phyloP scores from a whole-genome alignment of 1,140 invertebrate species.

The Babylonia areolata region DNA sequence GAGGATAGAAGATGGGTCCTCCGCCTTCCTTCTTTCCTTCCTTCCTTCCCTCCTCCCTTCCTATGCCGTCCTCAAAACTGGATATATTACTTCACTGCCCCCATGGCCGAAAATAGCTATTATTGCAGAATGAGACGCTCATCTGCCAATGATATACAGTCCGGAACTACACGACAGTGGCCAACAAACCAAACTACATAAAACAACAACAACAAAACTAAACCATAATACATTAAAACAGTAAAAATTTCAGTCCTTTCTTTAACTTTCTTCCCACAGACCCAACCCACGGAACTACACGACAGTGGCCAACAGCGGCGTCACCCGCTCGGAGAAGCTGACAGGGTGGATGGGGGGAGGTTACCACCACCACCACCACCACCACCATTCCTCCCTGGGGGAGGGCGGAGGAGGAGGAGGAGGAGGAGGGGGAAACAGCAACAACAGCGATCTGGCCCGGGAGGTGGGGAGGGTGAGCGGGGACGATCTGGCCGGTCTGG shows the following conservation, averaged over 20 bases:
- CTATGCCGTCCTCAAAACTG: too few relatives aligned
- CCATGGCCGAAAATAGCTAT: too few relatives aligned
- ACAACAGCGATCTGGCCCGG: slow-evolving; percentile 31
- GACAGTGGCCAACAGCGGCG: slow-evolving; percentile 63
- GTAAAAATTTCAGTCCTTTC: not conserved
- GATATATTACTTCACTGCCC: too few relatives aligned
- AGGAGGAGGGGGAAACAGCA: slow-evolving; percentile 41
- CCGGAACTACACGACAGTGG: slow-evolving; percentile 60
- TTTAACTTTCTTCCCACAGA: slow-evolving; percentile 31
- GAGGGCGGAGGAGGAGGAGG: slow-evolving; percentile 37
- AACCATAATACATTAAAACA: not conserved
- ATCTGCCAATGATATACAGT: slow-evolving; percentile 55
- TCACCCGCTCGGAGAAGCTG: slow-evolving; percentile 66
- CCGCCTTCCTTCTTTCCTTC: too few relatives aligned
- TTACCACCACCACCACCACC: too few relatives aligned
- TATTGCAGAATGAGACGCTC: too few relatives aligned
- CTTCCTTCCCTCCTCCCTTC: too few relatives aligned
- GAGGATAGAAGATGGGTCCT: too few relatives aligned
- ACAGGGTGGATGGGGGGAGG: slow-evolving; percentile 41
- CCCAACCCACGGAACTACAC: slow-evolving; percentile 64
- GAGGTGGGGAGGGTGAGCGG: slow-evolving; percentile 35
- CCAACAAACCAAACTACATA: too few relatives aligned
- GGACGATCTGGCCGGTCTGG: slow-evolving; percentile 57
- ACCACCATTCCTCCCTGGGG: too few relatives aligned
- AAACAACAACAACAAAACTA: too few relatives aligned